Percentiles rank a stretch among this genome's conserved stretches.
These are phyloP conservation scores for Melanotaenia trifasciata DNA, from an alignment of 2,797 vertebrate genomes.

Conservation along the genomic window DNA sequence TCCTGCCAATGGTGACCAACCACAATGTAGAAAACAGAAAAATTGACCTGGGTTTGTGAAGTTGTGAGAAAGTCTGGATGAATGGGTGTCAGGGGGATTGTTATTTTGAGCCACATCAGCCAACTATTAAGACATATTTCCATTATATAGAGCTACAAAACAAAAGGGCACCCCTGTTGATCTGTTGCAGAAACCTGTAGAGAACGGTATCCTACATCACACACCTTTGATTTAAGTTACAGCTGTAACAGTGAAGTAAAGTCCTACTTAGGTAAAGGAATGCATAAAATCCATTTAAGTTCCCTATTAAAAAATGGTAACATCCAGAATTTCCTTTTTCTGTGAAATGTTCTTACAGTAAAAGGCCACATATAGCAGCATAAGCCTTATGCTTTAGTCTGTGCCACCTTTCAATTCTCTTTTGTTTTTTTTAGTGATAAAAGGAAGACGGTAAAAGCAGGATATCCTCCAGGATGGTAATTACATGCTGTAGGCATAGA, in stretches of 20 bases:
- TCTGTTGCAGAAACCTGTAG: not conserved
- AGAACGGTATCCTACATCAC: not conserved
- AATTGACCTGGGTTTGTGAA: too few species aligned
- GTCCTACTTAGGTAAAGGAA: not conserved
- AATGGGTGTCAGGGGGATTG: too few species aligned
- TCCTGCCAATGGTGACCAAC: too few species aligned
- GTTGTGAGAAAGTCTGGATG: too few species aligned
- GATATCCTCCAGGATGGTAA: conserved; percentile 56
- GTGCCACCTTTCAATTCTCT: conserved; percentile 25
- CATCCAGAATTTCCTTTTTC: not conserved
- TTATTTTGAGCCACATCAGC: too few species aligned
- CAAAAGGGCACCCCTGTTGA: not conserved
- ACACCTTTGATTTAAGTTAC: not conserved
- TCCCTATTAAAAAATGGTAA: not conserved
- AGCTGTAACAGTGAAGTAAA: not conserved
- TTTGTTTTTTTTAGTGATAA: not conserved
- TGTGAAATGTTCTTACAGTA: not conserved
- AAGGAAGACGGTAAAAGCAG: conserved; percentile 44
- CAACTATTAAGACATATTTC: too few species aligned
- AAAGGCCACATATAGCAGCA: not conserved
- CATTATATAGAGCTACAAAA: too few species aligned
- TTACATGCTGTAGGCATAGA: conserved; percentile 48
- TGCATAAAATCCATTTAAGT: not conserved
- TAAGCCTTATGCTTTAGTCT: conserved; percentile 19
- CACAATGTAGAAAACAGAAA: too few species aligned